Evolutionary conservation across 2,113 vertebrate species (phyloP).

Genomic region (Hiodon alosoides): DNA sequence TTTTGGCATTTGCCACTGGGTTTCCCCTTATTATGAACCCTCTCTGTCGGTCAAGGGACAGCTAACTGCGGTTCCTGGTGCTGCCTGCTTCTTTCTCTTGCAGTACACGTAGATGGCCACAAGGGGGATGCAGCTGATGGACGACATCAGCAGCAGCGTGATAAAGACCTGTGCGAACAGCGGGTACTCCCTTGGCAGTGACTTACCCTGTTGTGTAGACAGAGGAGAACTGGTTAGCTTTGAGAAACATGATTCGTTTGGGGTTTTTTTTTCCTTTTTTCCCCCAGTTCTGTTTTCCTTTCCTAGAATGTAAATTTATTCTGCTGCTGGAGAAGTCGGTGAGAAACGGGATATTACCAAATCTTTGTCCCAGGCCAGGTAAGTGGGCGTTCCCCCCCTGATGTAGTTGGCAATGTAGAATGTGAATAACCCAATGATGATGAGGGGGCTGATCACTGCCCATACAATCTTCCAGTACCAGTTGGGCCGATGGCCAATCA

Average conservation of each 20-base stretch:
- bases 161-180: conserved; percentile 68
- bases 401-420: conserved; percentile 82
- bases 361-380: conserved; percentile 82
- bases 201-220: conserved; percentile 67
- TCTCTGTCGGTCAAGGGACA: conserved; percentile 9
- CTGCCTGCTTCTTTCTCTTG: conserved; percentile 42
- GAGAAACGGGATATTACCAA: conserved; percentile 57
- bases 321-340: not conserved
- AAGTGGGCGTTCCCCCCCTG: conserved; percentile 70
- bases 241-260: not conserved
- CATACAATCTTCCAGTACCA: conserved; percentile 85
- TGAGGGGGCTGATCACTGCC: conserved; percentile 70
- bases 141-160: conserved; percentile 69
- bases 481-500: conserved; percentile 69
- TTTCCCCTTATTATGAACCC: not conserved
- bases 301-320: too few species aligned
- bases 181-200: conserved; percentile 75
- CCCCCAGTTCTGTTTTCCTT: too few species aligned
- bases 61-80: not conserved
- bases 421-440: conserved; percentile 74
- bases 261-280: too few species aligned
- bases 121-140: conserved; percentile 74
- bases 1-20: not conserved
- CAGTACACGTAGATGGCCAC: conserved; percentile 62
- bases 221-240: not conserved